Percentiles rank a stretch among this genome's conserved stretches.
Conservation (phyloP, 2,888 invertebrate genomes). For the Octonoba sinensis region DNA sequence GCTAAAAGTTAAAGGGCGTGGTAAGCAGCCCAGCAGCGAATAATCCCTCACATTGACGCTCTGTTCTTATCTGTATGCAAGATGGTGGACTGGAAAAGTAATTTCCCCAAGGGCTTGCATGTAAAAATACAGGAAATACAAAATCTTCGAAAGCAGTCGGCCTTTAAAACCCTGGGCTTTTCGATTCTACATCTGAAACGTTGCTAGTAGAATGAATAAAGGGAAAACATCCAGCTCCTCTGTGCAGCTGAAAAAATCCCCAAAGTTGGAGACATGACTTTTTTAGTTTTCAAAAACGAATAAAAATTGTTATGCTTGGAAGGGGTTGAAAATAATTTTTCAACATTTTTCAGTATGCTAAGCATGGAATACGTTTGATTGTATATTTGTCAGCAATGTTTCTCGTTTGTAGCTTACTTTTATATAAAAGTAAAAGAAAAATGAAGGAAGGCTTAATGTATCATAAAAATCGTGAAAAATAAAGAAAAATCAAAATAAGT, state of each 20-base stretch:
- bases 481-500: no score
- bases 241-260: background rate
- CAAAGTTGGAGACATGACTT: background rate
- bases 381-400: no score
- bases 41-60: constrained; percentile 16
- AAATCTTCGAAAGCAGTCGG: constrained; percentile 36
- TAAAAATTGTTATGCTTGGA: constrained; percentile 9
- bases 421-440: no score
- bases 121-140: constrained; percentile 44
- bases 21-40: constrained; percentile 18
- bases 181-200: constrained; percentile 23
- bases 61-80: constrained; percentile 48
- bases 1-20: constrained; percentile 35
- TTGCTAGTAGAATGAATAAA: constrained; percentile 30
- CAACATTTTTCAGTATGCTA: background rate
- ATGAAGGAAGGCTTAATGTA: no score
- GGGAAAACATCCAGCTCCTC: background rate
- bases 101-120: constrained; percentile 45
- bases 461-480: no score
- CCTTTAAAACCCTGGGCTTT: constrained; percentile 21
- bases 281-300: background rate
- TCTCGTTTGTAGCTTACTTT: no score
- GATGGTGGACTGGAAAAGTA: constrained; percentile 13
- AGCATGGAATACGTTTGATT: no score
- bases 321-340: background rate